phyloP scores from a whole-genome alignment of 2,888 invertebrate species.

The Hypsopygia costalis region DNA sequence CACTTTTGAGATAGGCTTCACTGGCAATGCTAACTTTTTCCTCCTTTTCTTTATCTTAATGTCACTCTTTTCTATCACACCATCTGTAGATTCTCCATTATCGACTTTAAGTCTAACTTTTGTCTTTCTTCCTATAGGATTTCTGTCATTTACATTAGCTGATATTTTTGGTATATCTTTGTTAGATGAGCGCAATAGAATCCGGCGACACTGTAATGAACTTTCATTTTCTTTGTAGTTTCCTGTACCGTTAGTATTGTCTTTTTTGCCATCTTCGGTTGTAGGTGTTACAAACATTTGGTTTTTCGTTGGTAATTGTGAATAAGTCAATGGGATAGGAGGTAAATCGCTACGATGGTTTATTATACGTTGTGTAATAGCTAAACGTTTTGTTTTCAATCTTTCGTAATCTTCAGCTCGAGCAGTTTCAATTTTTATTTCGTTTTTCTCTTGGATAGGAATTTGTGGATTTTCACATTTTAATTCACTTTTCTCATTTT shows the following conservation, averaged over 20 bases:
- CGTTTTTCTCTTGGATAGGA: background rate
- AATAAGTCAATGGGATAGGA: slow-evolving; percentile 50
- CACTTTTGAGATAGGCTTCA: background rate
- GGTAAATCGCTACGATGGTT: slow-evolving; percentile 30
- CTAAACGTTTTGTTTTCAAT: slow-evolving; percentile 47
- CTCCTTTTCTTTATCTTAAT: background rate
- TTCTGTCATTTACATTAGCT: slow-evolving; percentile 7
- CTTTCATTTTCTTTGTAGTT: slow-evolving; percentile 37
- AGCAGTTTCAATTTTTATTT: background rate
- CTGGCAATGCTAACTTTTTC: background rate
- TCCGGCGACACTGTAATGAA: slow-evolving; percentile 28
- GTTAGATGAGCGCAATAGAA: slow-evolving; percentile 44
- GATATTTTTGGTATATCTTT: slow-evolving; percentile 15
- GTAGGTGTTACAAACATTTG: background rate
- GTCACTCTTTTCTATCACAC: background rate
- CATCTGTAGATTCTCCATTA: background rate
- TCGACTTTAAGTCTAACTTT: slow-evolving; percentile 22
- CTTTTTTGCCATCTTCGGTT: too few relatives aligned
- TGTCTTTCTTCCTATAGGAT: slow-evolving; percentile 17
- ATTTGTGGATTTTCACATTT: background rate
- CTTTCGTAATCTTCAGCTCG: slow-evolving; percentile 16
- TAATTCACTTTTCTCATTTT: slow-evolving; percentile 14
- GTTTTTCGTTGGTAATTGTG: slow-evolving; percentile 26
- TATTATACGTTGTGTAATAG: slow-evolving; percentile 50
- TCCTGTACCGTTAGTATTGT: slow-evolving; percentile 12